Base-by-base conservation (phyloP, 2,113 vertebrate genomes). In the Hipposideros armiger region DNA sequence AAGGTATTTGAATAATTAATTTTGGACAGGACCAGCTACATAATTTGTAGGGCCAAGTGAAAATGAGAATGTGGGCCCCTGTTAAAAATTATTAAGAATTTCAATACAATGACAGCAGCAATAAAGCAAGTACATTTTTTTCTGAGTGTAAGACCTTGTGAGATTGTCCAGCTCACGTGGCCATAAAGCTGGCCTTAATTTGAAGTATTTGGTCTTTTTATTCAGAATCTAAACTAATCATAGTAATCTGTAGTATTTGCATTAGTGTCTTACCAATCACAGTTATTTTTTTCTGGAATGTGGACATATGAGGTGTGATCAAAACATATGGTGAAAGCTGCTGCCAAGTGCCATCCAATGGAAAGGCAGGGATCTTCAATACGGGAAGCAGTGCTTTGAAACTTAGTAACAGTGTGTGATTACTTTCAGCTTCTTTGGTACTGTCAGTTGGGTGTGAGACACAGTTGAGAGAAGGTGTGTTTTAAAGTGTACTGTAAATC, bases 21-120 rank as follows among this genome's bases (percentile, higher is more conserved):
- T 88, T 94, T 70, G 42, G n/a, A 52, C 13, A 87, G 26, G 5
- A 67, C 4, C 7, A 67, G 22, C 28, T 42, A 87, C 3, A 56
- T 95, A 64, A 93, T 73, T 90, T 69, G 15, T 22, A 22, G 14
- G 2, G 7, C 2, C 52, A 85, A 82, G 15, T 70, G 8, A 86
- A 94, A 95, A 24, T 70, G 28, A 77, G 28, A 89, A 45, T 64
- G 16, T 58, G 30, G 5, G 3, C 28, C 22, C 11, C 90, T 78
- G 40, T 76, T 52, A 82, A 93, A 87, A 95, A 70, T 50, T 69
- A 74, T 24, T 62, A 74, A 58, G 16, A 91, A 80, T 54, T 90
- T 80, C 28, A 74, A 56, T 47, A 64, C 0, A 20, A 0, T 56
- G 9, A 69, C 4, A 62, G 0, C 13, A 84, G 14, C 11, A 54